phyloP scores from a whole-genome alignment of 2,113 vertebrate species.

The Furnarius figulus region DNA sequence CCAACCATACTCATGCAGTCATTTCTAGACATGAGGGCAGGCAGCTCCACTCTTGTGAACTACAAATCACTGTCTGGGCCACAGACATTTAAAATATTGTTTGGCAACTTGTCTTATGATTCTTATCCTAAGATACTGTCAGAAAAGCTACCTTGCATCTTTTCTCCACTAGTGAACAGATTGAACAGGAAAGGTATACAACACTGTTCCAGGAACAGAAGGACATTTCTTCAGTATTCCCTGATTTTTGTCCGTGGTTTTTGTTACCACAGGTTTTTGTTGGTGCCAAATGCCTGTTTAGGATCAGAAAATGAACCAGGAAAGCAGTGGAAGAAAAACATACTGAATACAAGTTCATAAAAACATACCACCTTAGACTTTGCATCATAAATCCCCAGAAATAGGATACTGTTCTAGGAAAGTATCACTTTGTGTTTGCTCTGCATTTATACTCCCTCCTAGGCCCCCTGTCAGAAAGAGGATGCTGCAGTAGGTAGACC shows the following conservation, averaged over 20 bases:
- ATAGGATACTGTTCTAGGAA: neutral
- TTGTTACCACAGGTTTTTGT: neutral
- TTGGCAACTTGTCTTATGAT: neutral
- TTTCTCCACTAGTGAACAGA: neutral
- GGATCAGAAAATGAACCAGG: neutral
- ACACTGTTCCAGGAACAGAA: neutral
- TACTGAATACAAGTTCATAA: neutral
- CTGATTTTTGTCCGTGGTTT: neutral
- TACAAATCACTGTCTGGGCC: neutral
- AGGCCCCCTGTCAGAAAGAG: neutral
- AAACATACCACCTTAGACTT: neutral
- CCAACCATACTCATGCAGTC: fast-evolving
- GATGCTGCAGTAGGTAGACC: neutral
- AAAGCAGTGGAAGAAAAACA: neutral
- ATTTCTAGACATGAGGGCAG: neutral
- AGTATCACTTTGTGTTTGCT: neutral
- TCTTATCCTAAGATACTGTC: neutral
- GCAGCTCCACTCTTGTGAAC: neutral
- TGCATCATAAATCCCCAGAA: neutral
- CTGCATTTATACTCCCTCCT: neutral
- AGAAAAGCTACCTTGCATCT: neutral
- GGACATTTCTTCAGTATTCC: neutral
- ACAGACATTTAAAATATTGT: neutral
- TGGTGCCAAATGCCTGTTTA: neutral
- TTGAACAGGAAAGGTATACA: neutral